Evolutionary conservation across 2,113 vertebrate species (phyloP).

Genomic region (Grammomys dolichurus): DNA sequence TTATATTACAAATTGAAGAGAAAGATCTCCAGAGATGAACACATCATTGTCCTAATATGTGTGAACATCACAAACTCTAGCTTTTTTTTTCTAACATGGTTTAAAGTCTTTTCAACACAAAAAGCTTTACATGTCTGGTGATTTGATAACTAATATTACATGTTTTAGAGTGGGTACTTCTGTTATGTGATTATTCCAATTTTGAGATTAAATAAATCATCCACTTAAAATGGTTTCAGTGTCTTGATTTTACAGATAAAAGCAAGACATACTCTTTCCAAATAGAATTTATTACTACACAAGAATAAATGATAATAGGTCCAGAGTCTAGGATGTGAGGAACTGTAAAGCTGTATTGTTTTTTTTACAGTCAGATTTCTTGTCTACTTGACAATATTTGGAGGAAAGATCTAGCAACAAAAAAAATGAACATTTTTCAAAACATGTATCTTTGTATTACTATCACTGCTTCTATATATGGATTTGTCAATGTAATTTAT

Average conservation of each 20-base stretch:
- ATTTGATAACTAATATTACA: background rate
- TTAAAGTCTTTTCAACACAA: conserved; percentile 1
- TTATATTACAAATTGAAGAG: conserved; percentile 49
- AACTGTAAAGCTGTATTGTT: background rate
- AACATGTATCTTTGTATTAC: background rate
- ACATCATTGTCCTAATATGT: background rate
- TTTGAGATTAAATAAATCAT: background rate
- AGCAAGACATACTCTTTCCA: background rate
- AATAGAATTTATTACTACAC: background rate
- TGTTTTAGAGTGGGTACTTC: background rate
- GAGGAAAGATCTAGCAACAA: background rate
- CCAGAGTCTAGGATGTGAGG: background rate
- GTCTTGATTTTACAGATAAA: background rate
- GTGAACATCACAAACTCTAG: background rate
- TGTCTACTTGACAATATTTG: background rate
- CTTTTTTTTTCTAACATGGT: background rate
- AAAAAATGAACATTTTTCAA: background rate
- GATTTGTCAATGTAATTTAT: background rate
- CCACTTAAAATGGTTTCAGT: background rate
- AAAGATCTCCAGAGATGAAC: conserved; percentile 46
- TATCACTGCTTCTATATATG: background rate
- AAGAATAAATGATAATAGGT: background rate
- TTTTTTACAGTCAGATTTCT: background rate
- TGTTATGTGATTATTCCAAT: conserved; percentile 24
- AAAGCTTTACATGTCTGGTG: background rate